Evolutionary conservation across 2,797 vertebrate genomes (phyloP), one percentile per base, ranked within the genome.

Genomic region (Phrynocephalus forsythii): DNA sequence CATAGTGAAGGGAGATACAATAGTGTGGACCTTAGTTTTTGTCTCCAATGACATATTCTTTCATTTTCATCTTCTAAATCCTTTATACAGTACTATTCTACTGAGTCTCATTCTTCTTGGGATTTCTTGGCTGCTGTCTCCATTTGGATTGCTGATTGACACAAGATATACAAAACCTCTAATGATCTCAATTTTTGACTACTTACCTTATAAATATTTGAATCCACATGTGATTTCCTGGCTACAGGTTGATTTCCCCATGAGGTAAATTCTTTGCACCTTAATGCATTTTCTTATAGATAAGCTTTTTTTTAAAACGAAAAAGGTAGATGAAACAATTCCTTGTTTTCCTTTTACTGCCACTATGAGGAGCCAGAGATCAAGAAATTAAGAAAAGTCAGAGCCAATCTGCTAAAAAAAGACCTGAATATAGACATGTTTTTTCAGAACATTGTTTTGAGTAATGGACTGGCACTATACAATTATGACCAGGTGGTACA

Each of bases 291-390:
- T 63, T 72, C 30, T 44, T 52, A 26, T 22, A 69, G 75, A 78
- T 5, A 28, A n/a, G 20, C 13, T 33, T 18, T 56, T 56, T 71
- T 26, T 63, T 69, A 16, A 20, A 56, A 56, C 13, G 9, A 56
- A 56, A 56, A 10, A 50, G 38, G 52, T 56, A 56, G 13, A 24
- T 4, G 18, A 69, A 82, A n/a, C 20, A n/a, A 81, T 16, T 38
- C 28, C 33, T 52, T 71, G 80, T n/a, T 33, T 90, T 83, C 86
- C 52, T 72, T 78, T 76, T 44, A 13, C 52, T 73, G 89, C 94
- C 95, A 89, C 94, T 82, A 94, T 92, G 93, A 82, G 95, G 95
- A 77, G 94, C 95, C 95, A 89, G 92, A 66, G n/a, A 83, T 66
- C 89, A 86, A 92, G 22, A 84, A 78, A 91, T 87, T 91, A 71